Percentiles rank a stretch among this genome's conserved stretches.
These are phyloP conservation scores for Gymnoscopelus microlampas DNA, from an alignment of 2,797 vertebrate species.

Conservation along the genomic window DNA sequence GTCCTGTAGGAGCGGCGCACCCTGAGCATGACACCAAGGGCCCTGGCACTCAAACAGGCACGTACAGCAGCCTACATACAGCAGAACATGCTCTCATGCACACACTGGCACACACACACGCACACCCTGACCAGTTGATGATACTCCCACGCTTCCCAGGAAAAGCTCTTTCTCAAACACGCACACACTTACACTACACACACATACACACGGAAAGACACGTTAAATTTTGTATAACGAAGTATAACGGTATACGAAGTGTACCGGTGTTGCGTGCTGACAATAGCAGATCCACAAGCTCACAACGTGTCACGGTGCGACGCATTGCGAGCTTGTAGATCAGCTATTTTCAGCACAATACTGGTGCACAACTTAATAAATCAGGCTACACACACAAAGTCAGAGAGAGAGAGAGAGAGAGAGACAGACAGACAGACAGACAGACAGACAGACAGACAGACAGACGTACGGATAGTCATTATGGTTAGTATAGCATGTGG, in stretches of 20 bases:
- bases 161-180: slow-evolving; percentile 23
- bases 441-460: not conserved
- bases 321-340: no score
- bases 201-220: slow-evolving; percentile 35
- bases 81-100: slow-evolving; percentile 4
- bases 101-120: not conserved
- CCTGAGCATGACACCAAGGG: slow-evolving; percentile 71
- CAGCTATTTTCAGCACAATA: no score
- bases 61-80: slow-evolving; percentile 3
- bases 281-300: no score
- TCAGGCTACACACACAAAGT: slow-evolving; percentile 12
- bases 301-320: no score
- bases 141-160: slow-evolving; percentile 46
- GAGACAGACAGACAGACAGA: slow-evolving; percentile 7
- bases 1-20: slow-evolving; percentile 64
- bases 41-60: slow-evolving; percentile 32
- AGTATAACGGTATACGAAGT: no score
- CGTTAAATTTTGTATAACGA: not conserved
- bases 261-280: no score
- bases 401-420: not conserved
- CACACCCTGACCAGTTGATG: slow-evolving; percentile 5
- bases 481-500: slow-evolving; percentile 41
- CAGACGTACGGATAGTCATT: slow-evolving; percentile 41
- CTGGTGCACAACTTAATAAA: no score
- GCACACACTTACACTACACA: slow-evolving; percentile 5